Evolutionary conservation across 2,797 vertebrate genomes (phyloP), one percentile per base, ranked within the genome.

Genomic region (Microctenopoma stevenorrisi): DNA sequence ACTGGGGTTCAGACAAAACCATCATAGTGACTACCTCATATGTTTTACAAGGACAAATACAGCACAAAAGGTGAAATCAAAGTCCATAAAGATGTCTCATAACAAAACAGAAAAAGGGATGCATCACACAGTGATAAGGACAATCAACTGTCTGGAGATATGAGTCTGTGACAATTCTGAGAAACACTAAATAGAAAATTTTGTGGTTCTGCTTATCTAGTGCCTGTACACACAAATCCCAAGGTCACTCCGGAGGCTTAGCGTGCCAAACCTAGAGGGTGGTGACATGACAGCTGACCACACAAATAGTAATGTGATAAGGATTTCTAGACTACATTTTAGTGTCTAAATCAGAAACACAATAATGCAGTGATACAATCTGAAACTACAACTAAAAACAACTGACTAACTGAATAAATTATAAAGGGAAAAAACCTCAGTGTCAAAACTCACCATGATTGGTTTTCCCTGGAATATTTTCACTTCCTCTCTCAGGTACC

Each of bases 391-490:
- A 53, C 2, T 13, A 25, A 26, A 56, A 13, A 37, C 37, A 11
- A 37, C 8, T 11, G 10, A 37, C 37, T 10, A 15, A 15, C 14
- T 16, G 14, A 30, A 40, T 33, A 0, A 22, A 47, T n/a, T 12
- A 49, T 0, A 22, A 22, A 14, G 33, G 25, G 9, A 33, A 33
- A 42, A 16, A 5, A 46, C 18, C 47, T 35, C 7, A 46, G 9
- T 37, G 47, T 46, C 25, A 47, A 14, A 43, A 91, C 95, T 96
- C 89, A 98, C 98, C 98, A 99, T 98, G 72, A 99, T 96, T 86
- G 97, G 98, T 94, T 97, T 99, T 92, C 96, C 98, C 94, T 98
- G 97, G 95, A 99, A 99, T 54, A 92, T 95, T 94, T 99, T 99
- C 74, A 99, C 98, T 95, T 99, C 98, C 92, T 99, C 98, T 90